Evolutionary conservation across 2,797 vertebrate species (phyloP), one percentile per base, ranked within the genome.

Genomic region (Hapalemur alaotrensis): DNA sequence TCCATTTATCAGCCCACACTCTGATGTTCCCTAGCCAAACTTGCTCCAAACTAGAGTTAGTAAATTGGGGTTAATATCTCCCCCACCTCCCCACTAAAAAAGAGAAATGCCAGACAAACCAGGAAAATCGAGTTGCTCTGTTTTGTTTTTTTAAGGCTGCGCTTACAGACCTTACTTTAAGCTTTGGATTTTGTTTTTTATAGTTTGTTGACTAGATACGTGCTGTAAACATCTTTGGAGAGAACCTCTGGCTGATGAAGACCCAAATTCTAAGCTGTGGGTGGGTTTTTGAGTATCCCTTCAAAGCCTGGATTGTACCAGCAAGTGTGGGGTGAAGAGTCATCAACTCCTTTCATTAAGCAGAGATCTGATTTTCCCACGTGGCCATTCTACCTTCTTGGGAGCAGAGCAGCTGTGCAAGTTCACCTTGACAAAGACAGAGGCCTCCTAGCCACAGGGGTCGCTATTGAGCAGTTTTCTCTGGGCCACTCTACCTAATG

Each of bases 141-240:
- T 90, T 5, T 32, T 65, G 30, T 46, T 97, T 43, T 15, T 93
- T 52, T 81, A 93, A 96, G 75, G 30, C 81, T 93, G 79, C 28
- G 2, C 38, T 17, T 20, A n/a, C 46, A 79, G 86, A 54, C 81
- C 91, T 96, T 76, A 43, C 4, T 91, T 93, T 93, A 63, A 92
- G 57, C 81, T 48, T 22, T 82, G 82, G 88, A 70, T 90, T 98
- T 95, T 83, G 83, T 95, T 91, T 76, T 57, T 82, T 52, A 32
- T 4, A 59, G 48, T 83, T 57, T 52, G 35, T 82, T 85, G 78
- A 18, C 76, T 85, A 54, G 75, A 0, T 65, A 2, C 65, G 57
- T 79, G 89, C 82, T 93, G 0, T 69, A 30, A 43, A 5, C 43
- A 57, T 2, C 72, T 97, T 98, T 97, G 96, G 80, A 97, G 97